phyloP scores from a whole-genome alignment of 2,113 vertebrate species.

The Fregetta grallaria region DNA sequence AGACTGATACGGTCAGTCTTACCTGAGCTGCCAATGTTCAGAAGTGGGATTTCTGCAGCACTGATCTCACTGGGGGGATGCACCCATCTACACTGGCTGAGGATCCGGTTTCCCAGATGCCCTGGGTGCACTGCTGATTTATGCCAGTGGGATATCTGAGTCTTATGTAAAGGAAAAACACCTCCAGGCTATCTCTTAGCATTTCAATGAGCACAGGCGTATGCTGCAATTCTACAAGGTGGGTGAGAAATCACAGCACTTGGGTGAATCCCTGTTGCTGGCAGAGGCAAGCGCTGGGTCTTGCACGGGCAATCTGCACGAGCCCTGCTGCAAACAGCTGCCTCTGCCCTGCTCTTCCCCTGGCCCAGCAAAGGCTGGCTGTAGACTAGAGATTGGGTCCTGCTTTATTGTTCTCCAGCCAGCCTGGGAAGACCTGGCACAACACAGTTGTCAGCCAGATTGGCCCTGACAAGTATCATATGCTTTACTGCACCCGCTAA shows the following conservation, averaged over 20 bases:
- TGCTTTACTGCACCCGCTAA: not conserved
- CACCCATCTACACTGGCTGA: no score
- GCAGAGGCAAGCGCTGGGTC: not conserved
- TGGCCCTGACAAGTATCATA: slow-evolving; percentile 35
- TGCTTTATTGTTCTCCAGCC: not conserved
- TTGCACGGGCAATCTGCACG: fast-evolving
- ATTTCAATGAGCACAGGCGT: not conserved
- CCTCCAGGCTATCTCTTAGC: not conserved
- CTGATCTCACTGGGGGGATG: not conserved
- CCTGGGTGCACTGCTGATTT: not conserved
- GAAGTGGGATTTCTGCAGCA: not conserved
- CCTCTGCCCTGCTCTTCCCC: not conserved
- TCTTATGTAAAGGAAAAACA: not conserved
- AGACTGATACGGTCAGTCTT: fast-evolving
- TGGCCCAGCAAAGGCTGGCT: not conserved
- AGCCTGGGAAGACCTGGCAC: not conserved
- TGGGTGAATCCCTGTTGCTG: not conserved
- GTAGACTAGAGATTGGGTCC: not conserved
- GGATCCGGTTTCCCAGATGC: not conserved
- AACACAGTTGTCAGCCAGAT: slow-evolving; percentile 29
- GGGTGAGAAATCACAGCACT: not conserved
- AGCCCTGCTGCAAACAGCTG: not conserved
- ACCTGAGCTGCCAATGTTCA: not conserved
- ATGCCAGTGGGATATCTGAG: not conserved
- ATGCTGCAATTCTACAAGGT: not conserved